A percentile compares a stretch with the other conserved stretches of the same genome.
Conservation (phyloP, 2,888 invertebrate genomes). For the Cryptops parisi region DNA sequence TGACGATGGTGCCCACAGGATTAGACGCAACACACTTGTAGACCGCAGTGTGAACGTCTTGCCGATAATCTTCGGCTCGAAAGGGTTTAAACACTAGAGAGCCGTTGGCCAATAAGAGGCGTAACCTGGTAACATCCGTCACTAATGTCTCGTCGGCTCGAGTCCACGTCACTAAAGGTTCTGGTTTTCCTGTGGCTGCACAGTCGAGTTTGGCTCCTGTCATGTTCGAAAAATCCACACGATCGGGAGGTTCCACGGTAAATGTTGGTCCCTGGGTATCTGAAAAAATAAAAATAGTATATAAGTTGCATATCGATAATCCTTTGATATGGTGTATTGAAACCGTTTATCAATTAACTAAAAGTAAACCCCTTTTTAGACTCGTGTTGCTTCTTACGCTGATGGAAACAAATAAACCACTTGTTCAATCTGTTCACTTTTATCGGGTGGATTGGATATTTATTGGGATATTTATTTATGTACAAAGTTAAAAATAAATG, state of each 20-base stretch:
- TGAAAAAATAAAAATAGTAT: conserved; percentile 3
- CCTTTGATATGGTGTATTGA: too few relatives aligned
- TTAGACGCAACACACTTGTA: conserved; percentile 28
- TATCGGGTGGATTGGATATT: too few relatives aligned
- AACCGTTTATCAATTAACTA: too few relatives aligned
- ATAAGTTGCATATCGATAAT: too few relatives aligned
- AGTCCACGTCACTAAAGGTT: conserved; percentile 86
- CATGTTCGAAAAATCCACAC: conserved; percentile 86
- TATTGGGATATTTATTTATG: too few relatives aligned
- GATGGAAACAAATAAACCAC: too few relatives aligned
- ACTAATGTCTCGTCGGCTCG: conserved; percentile 80
- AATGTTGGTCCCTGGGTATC: conserved; percentile 61
- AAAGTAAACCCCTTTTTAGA: too few relatives aligned
- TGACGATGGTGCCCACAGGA: conserved; percentile 26
- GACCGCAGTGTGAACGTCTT: conserved; percentile 25
- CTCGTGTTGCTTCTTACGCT: too few relatives aligned
- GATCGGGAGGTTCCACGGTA: conserved; percentile 77
- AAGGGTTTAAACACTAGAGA: conserved; percentile 24
- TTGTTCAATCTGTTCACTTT: too few relatives aligned
- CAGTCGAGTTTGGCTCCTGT: conserved; percentile 87
- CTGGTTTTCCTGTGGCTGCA: conserved; percentile 75
- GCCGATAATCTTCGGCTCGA: conserved; percentile 21
- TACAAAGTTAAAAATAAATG: too few relatives aligned
- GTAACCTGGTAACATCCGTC: conserved; percentile 73
- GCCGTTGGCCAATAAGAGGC: conserved; percentile 45